These are phyloP conservation scores for Palythoa grandiflora DNA, from an alignment of 92 coral and sea anemone species.

Conservation along the genomic window DNA sequence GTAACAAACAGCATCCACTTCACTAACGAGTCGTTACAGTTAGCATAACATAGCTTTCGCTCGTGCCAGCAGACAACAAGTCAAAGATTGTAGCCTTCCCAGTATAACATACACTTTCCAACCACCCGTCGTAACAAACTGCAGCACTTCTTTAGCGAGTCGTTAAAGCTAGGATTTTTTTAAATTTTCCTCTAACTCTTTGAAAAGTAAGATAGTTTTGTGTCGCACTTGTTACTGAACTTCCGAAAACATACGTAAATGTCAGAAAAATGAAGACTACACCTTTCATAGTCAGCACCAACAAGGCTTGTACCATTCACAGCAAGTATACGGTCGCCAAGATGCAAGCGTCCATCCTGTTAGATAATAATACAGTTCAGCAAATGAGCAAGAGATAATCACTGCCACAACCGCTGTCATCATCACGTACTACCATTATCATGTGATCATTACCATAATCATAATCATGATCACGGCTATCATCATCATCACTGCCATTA, in stretches of 20 bases:
- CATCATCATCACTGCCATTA: neutral
- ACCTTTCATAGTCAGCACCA: conserved; percentile 99
- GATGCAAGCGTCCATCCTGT: conserved; percentile 99
- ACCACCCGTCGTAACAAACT: too few species aligned
- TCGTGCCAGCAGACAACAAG: too few species aligned
- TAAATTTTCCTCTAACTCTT: neutral
- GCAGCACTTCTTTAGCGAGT: neutral
- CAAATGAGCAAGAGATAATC: too few species aligned
- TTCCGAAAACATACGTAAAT: neutral
- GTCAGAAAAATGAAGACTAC: neutral
- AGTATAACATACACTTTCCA: too few species aligned
- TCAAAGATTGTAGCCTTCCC: too few species aligned
- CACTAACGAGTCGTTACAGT: too few species aligned
- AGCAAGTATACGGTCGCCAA: conserved; percentile 97
- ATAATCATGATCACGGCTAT: neutral
- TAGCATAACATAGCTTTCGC: too few species aligned
- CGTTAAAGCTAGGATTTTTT: too few species aligned
- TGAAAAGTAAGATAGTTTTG: neutral
- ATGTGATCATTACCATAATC: neutral
- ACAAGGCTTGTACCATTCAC: conserved; percentile 99
- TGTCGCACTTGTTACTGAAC: neutral
- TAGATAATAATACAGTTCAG: neutral
- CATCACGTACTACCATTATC: neutral
- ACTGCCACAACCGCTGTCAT: too few species aligned
- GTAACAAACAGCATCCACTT: too few species aligned